Percentiles rank a stretch among this genome's conserved stretches.
phyloP scores from a whole-genome alignment of 2,113 vertebrate species.

The Rhodinocichla rosea region DNA sequence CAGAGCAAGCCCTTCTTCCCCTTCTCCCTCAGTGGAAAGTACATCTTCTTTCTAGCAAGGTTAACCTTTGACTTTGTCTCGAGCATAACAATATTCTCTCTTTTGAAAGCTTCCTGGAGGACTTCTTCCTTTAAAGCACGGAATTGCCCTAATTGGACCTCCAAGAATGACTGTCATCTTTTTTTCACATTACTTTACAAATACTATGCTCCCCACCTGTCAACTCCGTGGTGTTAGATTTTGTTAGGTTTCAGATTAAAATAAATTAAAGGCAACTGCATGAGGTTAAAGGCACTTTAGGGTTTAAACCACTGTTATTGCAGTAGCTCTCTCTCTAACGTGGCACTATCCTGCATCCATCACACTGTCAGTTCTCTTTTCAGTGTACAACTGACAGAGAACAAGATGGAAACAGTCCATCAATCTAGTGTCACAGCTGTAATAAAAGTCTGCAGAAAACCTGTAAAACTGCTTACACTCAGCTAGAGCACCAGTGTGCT shows the following conservation, averaged over 20 bases:
- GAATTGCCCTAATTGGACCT: conserved; percentile 70
- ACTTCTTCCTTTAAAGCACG: conserved; percentile 54
- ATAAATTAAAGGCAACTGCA: conserved; percentile 58
- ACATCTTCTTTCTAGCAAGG: conserved; percentile 56
- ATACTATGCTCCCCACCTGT: background rate
- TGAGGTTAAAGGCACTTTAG: conserved; percentile 28
- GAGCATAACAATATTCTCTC: conserved; percentile 64
- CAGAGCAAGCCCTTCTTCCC: conserved; percentile 58
- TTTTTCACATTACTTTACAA: conserved; percentile 16
- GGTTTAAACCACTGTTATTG: conserved; percentile 49
- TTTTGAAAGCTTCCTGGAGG: conserved; percentile 66
- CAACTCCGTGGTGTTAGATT: background rate
- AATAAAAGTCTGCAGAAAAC: conserved; percentile 77
- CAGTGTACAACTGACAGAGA: conserved; percentile 75
- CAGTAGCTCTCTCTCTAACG: conserved; percentile 50
- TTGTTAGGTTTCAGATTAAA: conserved; percentile 53
- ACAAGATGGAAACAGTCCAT: conserved; percentile 77
- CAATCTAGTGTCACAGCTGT: conserved; percentile 76
- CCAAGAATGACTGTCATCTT: conserved; percentile 18
- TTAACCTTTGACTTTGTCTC: conserved; percentile 69
- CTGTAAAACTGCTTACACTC: conserved; percentile 69
- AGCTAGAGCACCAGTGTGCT: conserved; percentile 40
- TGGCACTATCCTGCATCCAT: conserved; percentile 70
- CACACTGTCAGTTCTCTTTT: conserved; percentile 71
- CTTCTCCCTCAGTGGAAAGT: conserved; percentile 50